These are phyloP conservation scores for Ranitomeya imitator DNA, from an alignment of 2,113 vertebrate species.

Conservation along the genomic window DNA sequence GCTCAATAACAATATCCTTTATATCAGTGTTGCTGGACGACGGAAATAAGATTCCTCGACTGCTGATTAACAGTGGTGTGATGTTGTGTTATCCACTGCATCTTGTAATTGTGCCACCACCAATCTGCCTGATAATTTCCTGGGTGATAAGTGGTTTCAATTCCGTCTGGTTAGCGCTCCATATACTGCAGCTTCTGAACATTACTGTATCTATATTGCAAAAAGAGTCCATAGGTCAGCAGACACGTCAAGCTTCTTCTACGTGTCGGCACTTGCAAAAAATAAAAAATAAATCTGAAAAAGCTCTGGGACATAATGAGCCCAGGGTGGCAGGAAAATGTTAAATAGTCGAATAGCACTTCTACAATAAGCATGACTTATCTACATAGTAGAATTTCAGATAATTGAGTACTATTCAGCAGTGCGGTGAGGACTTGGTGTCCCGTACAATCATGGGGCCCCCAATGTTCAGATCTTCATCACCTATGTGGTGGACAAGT, in stretches of 20 bases:
- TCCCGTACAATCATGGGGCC: no score
- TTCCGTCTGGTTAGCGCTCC: neutral
- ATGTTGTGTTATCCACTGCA: neutral
- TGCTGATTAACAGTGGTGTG: neutral
- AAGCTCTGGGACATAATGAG: neutral
- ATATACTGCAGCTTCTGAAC: neutral
- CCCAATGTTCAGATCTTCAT: no score
- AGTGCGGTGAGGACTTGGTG: no score
- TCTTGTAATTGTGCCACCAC: neutral
- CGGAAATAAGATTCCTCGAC: neutral
- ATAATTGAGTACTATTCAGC: no score
- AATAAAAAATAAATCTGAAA: neutral
- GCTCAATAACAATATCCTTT: neutral
- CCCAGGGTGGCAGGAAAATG: neutral
- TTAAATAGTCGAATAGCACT: no score
- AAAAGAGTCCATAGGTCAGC: constrained; percentile 1
- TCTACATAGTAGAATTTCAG: no score
- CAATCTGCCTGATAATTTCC: neutral
- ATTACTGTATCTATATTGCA: neutral
- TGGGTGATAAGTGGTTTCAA: neutral
- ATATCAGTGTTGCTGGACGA: neutral
- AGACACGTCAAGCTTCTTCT: neutral
- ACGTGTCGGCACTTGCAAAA: neutral
- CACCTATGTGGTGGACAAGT: no score
- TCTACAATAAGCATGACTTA: no score